Base-by-base conservation (phyloP, 1,140 invertebrate species). In the Aethina tumida region DNA sequence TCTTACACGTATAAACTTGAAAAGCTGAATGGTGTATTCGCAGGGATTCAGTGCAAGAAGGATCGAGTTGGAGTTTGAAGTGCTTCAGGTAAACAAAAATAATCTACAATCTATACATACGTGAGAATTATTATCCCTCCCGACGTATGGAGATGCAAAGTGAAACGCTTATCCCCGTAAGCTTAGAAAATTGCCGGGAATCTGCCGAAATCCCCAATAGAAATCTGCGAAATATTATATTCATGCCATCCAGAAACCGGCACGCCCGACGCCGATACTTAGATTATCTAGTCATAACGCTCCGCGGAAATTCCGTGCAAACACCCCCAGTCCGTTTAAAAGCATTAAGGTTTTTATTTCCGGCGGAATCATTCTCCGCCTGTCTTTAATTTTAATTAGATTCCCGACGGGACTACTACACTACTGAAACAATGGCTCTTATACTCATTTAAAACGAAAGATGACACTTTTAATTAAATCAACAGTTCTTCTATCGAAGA, bases 181-280 rank as follows among this genome's bases (percentile, higher is more conserved):
- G 43, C 43, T 41, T 38, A 16, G 43, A 41, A 45, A 45, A 45
- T 45, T 45, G 39, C 43, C 25, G 30, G 32, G 33, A 45, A 45
- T 40, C 43, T 39, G n/a, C 24, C 35, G 35, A 43, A 43, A 43
- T 43, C 41, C 41, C 35, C 43, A 31, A 36, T 29, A 36, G 39
- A 37, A 41, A 41, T 37, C 43, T 39, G 43, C 17, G 33, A 41
- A 34, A 45, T 41, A 43, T 33, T 33, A 17, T 33, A 33, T 43
- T 43, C 41, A 37, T 43, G 27, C 29, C 38, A 35, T 43, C 35
- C 31, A 20, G 35, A 32, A 28, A 39, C 24, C 18, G 35, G 41
- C 41, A 38, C 41, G 27, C 32, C 21, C 29, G 18, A n/a, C 32
- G 14, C 29, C 35, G 33, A 43, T 43, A 37, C 34, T 33, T 43